phyloP scores from a whole-genome alignment of 35 echinoderm and acorn worm genomes.

The Nesometra sesokonis region DNA sequence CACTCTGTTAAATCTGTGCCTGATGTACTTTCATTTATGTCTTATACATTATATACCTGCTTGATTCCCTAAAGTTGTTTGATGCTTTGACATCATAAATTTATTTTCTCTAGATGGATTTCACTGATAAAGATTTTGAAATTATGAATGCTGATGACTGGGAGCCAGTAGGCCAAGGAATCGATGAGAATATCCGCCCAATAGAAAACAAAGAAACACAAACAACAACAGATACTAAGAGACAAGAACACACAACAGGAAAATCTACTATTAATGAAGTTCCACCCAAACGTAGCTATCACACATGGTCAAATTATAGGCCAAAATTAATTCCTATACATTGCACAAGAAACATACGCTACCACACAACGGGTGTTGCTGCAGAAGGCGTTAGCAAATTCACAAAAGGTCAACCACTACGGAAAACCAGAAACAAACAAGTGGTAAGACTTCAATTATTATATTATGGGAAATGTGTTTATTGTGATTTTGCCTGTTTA shows the following conservation, averaged over 20 bases:
- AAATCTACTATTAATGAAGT: background rate
- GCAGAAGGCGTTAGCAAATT: background rate
- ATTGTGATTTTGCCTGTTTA: too few relatives aligned
- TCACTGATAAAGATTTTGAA: background rate
- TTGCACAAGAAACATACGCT: background rate
- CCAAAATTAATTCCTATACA: background rate
- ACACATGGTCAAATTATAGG: background rate
- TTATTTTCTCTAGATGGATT: background rate
- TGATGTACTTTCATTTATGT: too few relatives aligned
- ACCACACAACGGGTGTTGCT: background rate
- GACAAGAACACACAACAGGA: background rate
- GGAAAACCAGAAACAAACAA: background rate
- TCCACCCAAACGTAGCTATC: background rate
- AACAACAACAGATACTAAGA: background rate
- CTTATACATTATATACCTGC: too few relatives aligned
- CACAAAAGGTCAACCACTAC: background rate
- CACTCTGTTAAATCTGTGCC: too few relatives aligned
- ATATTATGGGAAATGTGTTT: background rate
- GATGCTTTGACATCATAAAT: too few relatives aligned
- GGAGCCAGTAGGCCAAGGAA: background rate
- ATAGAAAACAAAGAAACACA: background rate
- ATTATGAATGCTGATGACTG: background rate
- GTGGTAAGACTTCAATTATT: background rate
- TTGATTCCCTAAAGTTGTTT: too few relatives aligned
- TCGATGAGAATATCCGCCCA: background rate